Percentiles rank a stretch among this genome's conserved stretches.
Conservation (phyloP, 2,113 vertebrate species). For the Amazona vittata region DNA sequence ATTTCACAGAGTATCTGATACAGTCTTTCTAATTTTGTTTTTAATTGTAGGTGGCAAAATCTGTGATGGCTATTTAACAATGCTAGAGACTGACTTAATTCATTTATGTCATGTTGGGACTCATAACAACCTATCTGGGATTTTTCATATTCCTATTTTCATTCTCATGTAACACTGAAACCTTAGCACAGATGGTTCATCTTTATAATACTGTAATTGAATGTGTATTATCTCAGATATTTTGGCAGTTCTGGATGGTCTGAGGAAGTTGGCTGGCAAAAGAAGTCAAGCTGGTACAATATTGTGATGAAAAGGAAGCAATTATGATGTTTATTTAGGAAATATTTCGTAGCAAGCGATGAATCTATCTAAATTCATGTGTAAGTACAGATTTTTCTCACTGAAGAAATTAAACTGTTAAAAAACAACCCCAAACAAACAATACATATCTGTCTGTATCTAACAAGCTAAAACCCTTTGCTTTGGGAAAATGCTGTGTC, state of each 20-base stretch:
- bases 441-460: background rate
- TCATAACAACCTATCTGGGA: background rate
- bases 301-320: slow-evolving; percentile 36
- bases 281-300: slow-evolving; percentile 9
- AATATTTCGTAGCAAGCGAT: background rate
- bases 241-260: slow-evolving; percentile 11
- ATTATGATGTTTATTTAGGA: slow-evolving; percentile 20
- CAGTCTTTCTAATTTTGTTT: background rate
- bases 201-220: slow-evolving; percentile 24
- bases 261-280: slow-evolving; percentile 18
- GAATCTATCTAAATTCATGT: slow-evolving; percentile 2
- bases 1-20: background rate
- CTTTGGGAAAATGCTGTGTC: background rate
- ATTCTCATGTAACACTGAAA: background rate
- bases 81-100: background rate
- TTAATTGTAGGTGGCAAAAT: background rate
- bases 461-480: background rate
- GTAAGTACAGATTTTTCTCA: background rate
- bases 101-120: background rate
- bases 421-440: background rate
- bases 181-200: slow-evolving; percentile 42
- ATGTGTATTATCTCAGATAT: slow-evolving; percentile 14
- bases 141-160: background rate
- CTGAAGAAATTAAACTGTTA: background rate
- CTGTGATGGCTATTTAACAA: background rate